These are phyloP conservation scores for Chrysolina americana DNA, from an alignment of 2,888 invertebrate genomes.

Conservation along the genomic window DNA sequence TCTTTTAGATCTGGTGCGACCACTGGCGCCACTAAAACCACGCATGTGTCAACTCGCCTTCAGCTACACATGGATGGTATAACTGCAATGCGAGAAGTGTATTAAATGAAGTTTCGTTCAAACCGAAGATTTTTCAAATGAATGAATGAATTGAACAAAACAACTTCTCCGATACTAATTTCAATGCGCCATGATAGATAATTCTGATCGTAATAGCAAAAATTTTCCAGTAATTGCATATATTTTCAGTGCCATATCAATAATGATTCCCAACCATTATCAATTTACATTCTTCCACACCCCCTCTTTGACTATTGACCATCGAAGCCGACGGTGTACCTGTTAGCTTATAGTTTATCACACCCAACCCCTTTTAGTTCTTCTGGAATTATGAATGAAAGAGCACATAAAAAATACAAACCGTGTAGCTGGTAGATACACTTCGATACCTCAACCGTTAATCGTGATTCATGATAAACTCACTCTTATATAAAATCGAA, in stretches of 20 bases:
- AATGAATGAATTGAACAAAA: too few relatives aligned
- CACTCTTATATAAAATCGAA: constrained; percentile 29
- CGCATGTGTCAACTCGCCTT: background rate
- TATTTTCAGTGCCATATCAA: background rate
- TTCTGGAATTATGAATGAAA: constrained; percentile 36
- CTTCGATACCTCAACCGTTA: constrained; percentile 24
- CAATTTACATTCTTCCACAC: background rate
- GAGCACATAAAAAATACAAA: constrained; percentile 30
- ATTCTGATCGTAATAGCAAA: too few relatives aligned
- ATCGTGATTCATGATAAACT: constrained; percentile 27
- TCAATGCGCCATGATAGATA: too few relatives aligned
- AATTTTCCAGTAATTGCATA: background rate
- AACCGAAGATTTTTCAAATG: too few relatives aligned
- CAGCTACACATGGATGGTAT: too few relatives aligned
- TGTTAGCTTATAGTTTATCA: background rate
- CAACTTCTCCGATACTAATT: too few relatives aligned
- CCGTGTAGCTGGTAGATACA: constrained; percentile 25
- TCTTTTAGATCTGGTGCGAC: background rate
- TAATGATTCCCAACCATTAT: background rate
- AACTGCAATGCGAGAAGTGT: too few relatives aligned
- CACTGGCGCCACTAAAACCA: background rate
- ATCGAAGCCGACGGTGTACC: background rate
- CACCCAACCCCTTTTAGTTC: constrained; percentile 1
- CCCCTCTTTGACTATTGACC: background rate
- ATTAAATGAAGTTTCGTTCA: too few relatives aligned